Conservation (phyloP, 1,140 invertebrate species). For the Hydropsyche tenuis region DNA sequence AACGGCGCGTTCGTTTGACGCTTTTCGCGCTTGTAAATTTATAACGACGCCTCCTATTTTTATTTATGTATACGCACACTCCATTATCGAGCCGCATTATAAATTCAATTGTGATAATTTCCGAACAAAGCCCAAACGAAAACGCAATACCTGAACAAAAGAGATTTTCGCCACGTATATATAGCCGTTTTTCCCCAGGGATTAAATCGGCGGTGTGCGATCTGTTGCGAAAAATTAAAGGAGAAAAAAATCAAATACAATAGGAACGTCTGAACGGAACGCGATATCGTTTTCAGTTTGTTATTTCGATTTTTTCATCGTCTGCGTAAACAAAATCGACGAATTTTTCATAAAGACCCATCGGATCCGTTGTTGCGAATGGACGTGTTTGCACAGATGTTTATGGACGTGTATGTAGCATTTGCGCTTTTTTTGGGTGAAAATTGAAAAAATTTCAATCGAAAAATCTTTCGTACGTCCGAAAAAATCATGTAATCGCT, state of each 20-base stretch:
- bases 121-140: not conserved
- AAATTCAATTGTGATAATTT: conserved; percentile 12
- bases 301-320: not conserved
- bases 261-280: not conserved
- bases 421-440: too few species aligned
- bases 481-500: too few species aligned
- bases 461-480: too few species aligned
- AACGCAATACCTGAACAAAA: not conserved
- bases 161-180: not conserved
- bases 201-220: not conserved
- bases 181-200: not conserved
- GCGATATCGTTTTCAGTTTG: not conserved
- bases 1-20: too few species aligned
- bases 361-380: too few species aligned
- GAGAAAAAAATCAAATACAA: not conserved
- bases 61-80: not conserved
- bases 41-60: too few species aligned
- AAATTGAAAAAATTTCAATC: too few species aligned
- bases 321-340: not conserved
- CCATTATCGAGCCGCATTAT: not conserved
- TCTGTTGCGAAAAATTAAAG: not conserved
- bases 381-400: too few species aligned
- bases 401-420: too few species aligned
- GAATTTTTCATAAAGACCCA: not conserved
- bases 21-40: too few species aligned